Evolutionary conservation across 2,797 vertebrate species (phyloP), one percentile per base, ranked within the genome.

Genomic region (Sebastes miniatus): DNA sequence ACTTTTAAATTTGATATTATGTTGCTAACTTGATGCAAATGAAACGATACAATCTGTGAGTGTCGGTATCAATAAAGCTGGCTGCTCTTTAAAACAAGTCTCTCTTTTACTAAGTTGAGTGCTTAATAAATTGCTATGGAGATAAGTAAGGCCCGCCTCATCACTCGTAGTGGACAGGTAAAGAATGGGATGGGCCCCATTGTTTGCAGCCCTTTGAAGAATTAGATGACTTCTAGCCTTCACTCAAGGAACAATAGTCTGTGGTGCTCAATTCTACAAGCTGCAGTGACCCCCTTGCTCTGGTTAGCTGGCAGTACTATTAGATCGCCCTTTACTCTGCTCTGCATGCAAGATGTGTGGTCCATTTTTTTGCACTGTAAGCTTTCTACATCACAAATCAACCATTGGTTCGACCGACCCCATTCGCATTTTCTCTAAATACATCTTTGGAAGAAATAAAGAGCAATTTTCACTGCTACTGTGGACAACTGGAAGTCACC

Each of bases 191-290:
- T 56, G 58, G 58, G 13, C 52, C 43, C 70, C 58, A 83, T 85
- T 89, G 87, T 84, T 83, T 78, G 63, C 65, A 69, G 47, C 61
- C 61, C 14, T 78, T 77, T 82, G 69, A 87, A 64, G 64, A 78
- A 87, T 90, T 70, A 65, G 27, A 77, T 63, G 52, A 78, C 67
- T 79, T 69, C 22, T 12, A 54, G 59, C 31, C 31, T 69, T 77
- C 47, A 69, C 10, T 76, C 68, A 78, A 54, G 63, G 29, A 91
- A 84, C 83, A 87, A 87, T 87, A 64, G 83, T 68, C n/a, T 59
- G 47, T 50, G 31, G n/a, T 39, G 50, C 27, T 83, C 62, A 25
- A 14, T 80, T 80, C 36, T 64, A 39, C 34, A 61, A 65, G 63
- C 70, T 50, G 29, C 73, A 76, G 50, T 86, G 63, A 85, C 68